Conservation (phyloP, 2,113 vertebrate genomes). For the Tachysurus fulvidraco region DNA sequence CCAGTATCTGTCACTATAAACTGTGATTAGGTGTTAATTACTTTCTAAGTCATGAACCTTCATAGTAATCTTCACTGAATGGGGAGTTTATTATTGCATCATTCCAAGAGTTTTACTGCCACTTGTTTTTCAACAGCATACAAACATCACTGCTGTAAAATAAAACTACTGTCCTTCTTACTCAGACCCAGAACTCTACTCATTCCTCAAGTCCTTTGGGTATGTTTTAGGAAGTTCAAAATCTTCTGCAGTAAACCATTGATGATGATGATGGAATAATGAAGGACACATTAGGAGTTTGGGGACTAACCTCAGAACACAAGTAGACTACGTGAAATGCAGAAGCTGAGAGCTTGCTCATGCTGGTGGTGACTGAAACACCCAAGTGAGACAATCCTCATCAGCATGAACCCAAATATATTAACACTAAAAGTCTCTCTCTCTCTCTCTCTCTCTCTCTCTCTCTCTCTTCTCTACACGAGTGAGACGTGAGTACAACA, state of each 20-base stretch:
- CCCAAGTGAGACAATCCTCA: not conserved
- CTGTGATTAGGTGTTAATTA: not conserved
- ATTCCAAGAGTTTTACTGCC: not conserved
- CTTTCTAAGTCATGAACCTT: not conserved
- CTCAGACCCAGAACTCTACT: not conserved
- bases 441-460: no score
- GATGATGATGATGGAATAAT: not conserved
- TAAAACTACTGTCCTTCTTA: not conserved
- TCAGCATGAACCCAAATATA: not conserved
- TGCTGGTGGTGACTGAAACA: not conserved
- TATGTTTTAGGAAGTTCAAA: not conserved
- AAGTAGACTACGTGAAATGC: not conserved
- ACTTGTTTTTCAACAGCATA: not conserved
- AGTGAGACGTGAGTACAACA: not conserved
- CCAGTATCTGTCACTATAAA: not conserved
- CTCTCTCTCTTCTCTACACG: not conserved
- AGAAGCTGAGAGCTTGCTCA: not conserved
- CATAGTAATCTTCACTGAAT: no score
- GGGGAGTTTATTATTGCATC: not conserved
- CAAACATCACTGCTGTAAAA: not conserved
- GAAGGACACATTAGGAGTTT: not conserved
- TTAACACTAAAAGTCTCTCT: no score
- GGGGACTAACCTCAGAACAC: not conserved
- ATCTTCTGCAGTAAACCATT: not conserved
- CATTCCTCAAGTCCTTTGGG: not conserved